Evolutionary conservation across 2,797 vertebrate species (phyloP).

Genomic region (Gallirallus australis): DNA sequence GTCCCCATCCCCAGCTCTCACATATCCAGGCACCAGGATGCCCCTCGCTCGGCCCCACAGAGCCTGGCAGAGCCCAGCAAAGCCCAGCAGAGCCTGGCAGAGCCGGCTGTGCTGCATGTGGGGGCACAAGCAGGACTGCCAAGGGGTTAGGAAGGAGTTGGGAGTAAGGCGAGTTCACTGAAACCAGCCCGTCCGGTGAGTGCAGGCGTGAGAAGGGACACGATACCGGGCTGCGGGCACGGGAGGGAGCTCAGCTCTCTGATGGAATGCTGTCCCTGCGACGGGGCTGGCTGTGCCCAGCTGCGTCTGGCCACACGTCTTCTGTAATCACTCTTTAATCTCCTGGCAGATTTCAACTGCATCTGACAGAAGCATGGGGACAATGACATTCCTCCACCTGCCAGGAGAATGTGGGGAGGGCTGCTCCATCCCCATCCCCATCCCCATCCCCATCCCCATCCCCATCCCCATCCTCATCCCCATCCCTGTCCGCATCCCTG

Average conservation of each 20-base stretch:
- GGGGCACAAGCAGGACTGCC: background rate
- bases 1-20: rapidly evolving
- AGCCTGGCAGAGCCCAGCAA: too few relatives aligned
- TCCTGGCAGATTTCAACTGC: slow-evolving; percentile 29
- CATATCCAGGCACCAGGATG: rapidly evolving
- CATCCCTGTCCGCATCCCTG: too few relatives aligned
- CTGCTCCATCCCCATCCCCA: background rate
- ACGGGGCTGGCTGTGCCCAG: background rate
- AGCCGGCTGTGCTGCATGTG: background rate
- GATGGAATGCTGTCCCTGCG: slow-evolving; percentile 20
- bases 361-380: slow-evolving; percentile 43
- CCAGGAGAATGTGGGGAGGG: background rate
- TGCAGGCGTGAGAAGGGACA: background rate
- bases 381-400: background rate
- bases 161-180: background rate
- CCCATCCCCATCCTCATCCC: background rate
- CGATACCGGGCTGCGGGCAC: background rate
- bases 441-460: too few relatives aligned
- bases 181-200: background rate
- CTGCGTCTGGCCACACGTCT: slow-evolving; percentile 39
- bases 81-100: too few relatives aligned
- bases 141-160: background rate
- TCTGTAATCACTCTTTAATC: slow-evolving; percentile 48
- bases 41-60: background rate
- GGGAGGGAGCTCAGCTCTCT: background rate